Evolutionary conservation across 2,797 vertebrate species (phyloP), one percentile per base, ranked within the genome.

Genomic region (Hemibagrus guttatus): DNA sequence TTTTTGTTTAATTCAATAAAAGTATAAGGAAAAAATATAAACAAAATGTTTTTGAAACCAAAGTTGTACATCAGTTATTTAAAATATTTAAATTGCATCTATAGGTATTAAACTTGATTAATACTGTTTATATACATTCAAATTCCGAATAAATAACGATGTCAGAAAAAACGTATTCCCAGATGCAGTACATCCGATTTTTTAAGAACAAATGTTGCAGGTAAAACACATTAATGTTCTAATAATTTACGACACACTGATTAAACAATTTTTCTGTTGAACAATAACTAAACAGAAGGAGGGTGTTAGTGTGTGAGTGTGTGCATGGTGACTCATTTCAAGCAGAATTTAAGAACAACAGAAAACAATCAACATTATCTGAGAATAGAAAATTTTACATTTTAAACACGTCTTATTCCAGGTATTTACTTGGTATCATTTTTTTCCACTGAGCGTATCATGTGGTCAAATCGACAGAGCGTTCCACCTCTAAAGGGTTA

Each of bases 271-370:
- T 71, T 21, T 21, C 35, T 11, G n/a, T n/a, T n/a, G n/a, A 71
- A 23, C 35, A 71, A 23, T 23, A 42, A 23, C 46, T 49, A 23
- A 26, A 26, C 12, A 72, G 66, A 31, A 66, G 49, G 66, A 68
- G 61, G 72, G 58, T 63, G 76, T 83, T 23, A 31, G 81, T 74
- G 58, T 82, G 52, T 85, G 72, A 72, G 52, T 80, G 56, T 81
- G 68, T 59, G 46, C 16, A 21, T 23, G 81, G 21, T 75, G 72
- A 1, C 28, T 58, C 4, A 58, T 21, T 58, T 12, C 11, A 35
- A 58, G 52, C 52, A 21, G 74, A 76, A 56, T 31, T 56, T 1
- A 26, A 75, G 31, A 75, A 52, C 46, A 75, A 28, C 14, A 75
- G 42, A 69, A 71, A 71, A 23, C 21, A 71, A 71, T 19, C 35